A percentile compares a stretch with the other conserved stretches of the same genome.
Evolutionary conservation across 1,140 invertebrate genomes (phyloP).

Genomic region (Amyelois transitella): DNA sequence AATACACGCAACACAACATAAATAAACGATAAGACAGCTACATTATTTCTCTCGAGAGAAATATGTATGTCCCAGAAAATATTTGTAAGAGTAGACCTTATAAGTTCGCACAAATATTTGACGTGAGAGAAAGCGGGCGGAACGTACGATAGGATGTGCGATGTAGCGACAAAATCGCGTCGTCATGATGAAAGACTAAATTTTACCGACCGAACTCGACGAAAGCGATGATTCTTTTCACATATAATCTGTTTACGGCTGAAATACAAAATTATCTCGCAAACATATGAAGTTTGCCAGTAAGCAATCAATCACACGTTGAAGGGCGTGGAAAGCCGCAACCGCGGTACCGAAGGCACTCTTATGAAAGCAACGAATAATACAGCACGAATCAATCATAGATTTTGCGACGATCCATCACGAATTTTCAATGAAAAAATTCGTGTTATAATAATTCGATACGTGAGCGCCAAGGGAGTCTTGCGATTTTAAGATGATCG

Average conservation of each 20-base stretch:
- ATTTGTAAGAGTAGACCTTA: not conserved
- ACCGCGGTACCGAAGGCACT: conserved; percentile 56
- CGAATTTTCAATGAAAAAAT: conserved; percentile 63
- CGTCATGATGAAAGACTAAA: conserved; percentile 49
- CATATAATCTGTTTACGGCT: conserved; percentile 68
- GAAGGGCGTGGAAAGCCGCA: conserved; percentile 57
- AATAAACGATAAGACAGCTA: conserved; percentile 7
- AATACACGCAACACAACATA: conserved; percentile 1
- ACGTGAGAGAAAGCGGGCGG: conserved; percentile 4
- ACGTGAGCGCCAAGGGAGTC: conserved; percentile 13
- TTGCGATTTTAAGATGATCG: conserved; percentile 19
- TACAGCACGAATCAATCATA: conserved; percentile 71
- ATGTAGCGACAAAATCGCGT: conserved; percentile 28
- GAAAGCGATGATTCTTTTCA: conserved; percentile 65
- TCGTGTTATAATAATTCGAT: conserved; percentile 30
- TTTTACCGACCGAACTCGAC: conserved; percentile 35
- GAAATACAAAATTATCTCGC: conserved; percentile 73
- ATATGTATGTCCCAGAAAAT: not conserved
- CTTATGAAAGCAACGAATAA: conserved; percentile 64
- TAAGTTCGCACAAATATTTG: not conserved
- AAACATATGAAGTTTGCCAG: conserved; percentile 70
- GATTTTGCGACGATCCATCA: conserved; percentile 69
- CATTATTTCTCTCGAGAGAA: conserved; percentile 1
- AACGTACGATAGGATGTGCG: conserved; percentile 10
- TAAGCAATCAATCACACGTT: conserved; percentile 63